Percentiles rank a stretch among this genome's conserved stretches.
These are phyloP conservation scores for Hippocampus barbouri DNA, from an alignment of 2,113 vertebrate genomes.

Conservation along the genomic window DNA sequence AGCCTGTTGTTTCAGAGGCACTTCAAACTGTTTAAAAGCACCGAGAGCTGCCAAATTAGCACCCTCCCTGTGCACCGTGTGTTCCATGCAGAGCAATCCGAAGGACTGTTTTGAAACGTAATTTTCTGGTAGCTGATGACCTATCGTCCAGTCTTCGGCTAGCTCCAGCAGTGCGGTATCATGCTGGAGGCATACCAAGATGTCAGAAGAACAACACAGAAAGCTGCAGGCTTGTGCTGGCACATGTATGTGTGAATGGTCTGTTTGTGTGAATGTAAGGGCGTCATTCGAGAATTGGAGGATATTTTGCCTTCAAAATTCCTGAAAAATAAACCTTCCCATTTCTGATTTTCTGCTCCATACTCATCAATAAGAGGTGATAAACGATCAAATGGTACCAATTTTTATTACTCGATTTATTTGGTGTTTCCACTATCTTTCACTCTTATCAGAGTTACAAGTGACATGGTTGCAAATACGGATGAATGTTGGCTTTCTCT, in stretches of 20 bases:
- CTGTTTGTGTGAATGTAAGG: neutral
- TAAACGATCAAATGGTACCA: too few relatives aligned
- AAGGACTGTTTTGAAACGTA: conserved; percentile 48
- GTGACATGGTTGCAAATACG: too few relatives aligned
- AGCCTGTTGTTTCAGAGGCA: conserved; percentile 51
- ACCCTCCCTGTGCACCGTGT: conserved; percentile 42
- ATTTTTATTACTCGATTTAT: too few relatives aligned
- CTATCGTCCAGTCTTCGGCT: neutral
- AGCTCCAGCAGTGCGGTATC: neutral
- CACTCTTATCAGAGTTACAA: too few relatives aligned
- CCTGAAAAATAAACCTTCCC: too few relatives aligned
- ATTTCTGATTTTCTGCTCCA: too few relatives aligned
- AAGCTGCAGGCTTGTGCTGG: neutral
- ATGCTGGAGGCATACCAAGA: neutral
- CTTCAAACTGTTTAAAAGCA: conserved; percentile 41
- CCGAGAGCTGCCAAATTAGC: conserved; percentile 49
- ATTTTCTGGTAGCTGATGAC: conserved; percentile 29
- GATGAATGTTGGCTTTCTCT: too few relatives aligned
- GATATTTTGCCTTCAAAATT: too few relatives aligned
- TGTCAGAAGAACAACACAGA: neutral
- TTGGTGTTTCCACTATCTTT: too few relatives aligned
- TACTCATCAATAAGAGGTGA: too few relatives aligned
- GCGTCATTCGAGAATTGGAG: too few relatives aligned
- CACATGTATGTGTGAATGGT: too few relatives aligned
- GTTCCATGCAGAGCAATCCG: conserved; percentile 38